Conservation (phyloP, 2,113 vertebrate genomes). For the Tychaedon coryphoeus region DNA sequence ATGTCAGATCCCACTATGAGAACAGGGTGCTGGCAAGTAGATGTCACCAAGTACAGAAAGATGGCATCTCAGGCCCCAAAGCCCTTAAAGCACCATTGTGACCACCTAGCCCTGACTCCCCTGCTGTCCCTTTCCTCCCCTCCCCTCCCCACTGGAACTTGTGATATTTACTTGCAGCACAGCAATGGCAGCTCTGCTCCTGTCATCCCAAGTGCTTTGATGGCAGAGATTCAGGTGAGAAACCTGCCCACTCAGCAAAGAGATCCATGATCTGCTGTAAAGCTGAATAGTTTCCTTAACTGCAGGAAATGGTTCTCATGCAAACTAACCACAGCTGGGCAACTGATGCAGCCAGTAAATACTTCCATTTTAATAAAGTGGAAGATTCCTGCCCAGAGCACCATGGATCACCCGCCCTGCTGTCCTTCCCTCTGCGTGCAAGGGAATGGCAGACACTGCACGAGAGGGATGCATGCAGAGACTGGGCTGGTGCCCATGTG, state of each 20-base stretch:
- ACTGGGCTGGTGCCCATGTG: background rate
- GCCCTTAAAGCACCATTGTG: background rate
- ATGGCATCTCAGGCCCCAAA: background rate
- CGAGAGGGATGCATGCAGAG: background rate
- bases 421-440: background rate
- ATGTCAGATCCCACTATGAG: background rate
- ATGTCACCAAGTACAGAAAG: background rate
- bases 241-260: background rate
- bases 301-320: slow-evolving; percentile 71
- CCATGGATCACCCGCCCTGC: background rate
- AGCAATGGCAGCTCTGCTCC: background rate
- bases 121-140: background rate
- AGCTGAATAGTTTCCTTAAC: slow-evolving; percentile 22
- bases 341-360: slow-evolving; percentile 51
- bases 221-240: background rate
- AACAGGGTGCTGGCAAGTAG: background rate
- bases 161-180: background rate
- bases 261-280: background rate
- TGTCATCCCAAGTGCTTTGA: rapidly evolving
- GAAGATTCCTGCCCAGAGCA: slow-evolving; percentile 33
- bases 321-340: slow-evolving; percentile 61
- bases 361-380: slow-evolving; percentile 34
- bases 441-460: background rate
- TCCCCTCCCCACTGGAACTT: background rate
- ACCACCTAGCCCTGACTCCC: background rate